Percentiles rank a stretch among this genome's conserved stretches.
These are phyloP conservation scores for Zoanthus solanderi DNA, from an alignment of 92 coral and sea anemone genomes.

Conservation along the genomic window DNA sequence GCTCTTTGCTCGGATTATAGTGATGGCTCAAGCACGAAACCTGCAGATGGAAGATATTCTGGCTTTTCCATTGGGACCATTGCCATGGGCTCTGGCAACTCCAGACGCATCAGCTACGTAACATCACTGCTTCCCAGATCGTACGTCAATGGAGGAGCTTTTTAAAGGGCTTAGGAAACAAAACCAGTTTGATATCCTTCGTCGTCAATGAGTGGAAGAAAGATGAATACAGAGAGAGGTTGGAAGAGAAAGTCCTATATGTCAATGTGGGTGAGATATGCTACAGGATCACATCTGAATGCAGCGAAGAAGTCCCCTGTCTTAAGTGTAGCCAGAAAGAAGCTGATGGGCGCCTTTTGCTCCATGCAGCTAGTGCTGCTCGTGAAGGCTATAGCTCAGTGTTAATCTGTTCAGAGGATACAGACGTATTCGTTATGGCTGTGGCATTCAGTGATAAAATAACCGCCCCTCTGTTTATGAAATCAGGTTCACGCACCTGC, in stretches of 20 bases:
- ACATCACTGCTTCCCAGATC: slow-evolving; percentile 58
- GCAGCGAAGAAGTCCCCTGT: slow-evolving; percentile 47
- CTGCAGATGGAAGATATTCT: slow-evolving; percentile 50
- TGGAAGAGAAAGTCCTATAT: slow-evolving; percentile 40
- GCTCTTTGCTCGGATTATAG: slow-evolving; percentile 30
- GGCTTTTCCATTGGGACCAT: slow-evolving; percentile 44
- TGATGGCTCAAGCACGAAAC: slow-evolving; percentile 41
- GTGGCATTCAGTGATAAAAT: slow-evolving; percentile 27
- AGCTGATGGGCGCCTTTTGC: slow-evolving; percentile 61
- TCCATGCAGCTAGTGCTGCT: slow-evolving; percentile 52
- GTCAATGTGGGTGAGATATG: slow-evolving; percentile 28
- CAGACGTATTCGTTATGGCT: slow-evolving; percentile 53
- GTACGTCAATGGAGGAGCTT: slow-evolving; percentile 59
- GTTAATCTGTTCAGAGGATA: slow-evolving; percentile 51
- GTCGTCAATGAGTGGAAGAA: slow-evolving; percentile 61
- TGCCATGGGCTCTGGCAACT: slow-evolving; percentile 48
- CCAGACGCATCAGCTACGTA: slow-evolving; percentile 52
- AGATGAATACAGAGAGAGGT: slow-evolving; percentile 23
- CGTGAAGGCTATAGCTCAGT: slow-evolving; percentile 42
- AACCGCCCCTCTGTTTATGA: slow-evolving; percentile 33
- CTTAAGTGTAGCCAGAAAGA: slow-evolving; percentile 54
- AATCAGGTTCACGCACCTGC: slow-evolving; percentile 47
- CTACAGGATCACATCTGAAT: slow-evolving; percentile 41
- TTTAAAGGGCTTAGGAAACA: slow-evolving; percentile 38
- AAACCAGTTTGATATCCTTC: slow-evolving; percentile 47